Evolutionary conservation across 2,113 vertebrate species (phyloP).

Genomic region (Anser brachyrhynchus): DNA sequence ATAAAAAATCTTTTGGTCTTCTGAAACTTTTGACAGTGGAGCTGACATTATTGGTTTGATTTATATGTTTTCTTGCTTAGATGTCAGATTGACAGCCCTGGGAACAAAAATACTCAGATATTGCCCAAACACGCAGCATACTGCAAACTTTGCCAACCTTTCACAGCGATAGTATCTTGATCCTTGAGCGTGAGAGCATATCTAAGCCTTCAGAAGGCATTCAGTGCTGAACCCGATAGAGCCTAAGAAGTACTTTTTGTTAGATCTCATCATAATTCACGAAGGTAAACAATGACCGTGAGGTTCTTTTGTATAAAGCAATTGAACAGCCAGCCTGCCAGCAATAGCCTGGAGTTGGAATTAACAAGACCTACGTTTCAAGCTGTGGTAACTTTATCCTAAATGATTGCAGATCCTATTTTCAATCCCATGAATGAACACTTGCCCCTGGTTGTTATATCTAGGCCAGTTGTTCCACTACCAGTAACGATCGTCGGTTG

Average conservation of each 20-base stretch:
- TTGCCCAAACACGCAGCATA: conserved; percentile 39
- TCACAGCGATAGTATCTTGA: conserved; percentile 17
- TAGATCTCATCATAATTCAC: conserved; percentile 34
- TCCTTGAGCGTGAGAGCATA: conserved; percentile 9
- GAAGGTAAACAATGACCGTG: conserved; percentile 18
- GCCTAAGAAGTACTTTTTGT: conserved; percentile 34
- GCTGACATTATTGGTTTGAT: conserved; percentile 39
- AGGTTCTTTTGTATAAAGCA: conserved; percentile 36
- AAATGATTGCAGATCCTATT: background rate
- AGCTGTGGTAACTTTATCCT: background rate
- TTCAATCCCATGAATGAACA: background rate
- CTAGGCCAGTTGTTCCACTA: background rate
- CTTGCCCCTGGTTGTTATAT: background rate
- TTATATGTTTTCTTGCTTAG: conserved; percentile 44
- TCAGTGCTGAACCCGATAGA: background rate
- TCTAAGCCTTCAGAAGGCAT: conserved; percentile 22
- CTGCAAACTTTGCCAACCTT: conserved; percentile 45
- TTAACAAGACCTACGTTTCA: background rate
- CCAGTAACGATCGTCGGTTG: background rate
- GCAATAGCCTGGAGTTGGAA: background rate
- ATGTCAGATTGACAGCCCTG: conserved; percentile 39
- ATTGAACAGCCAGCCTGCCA: conserved; percentile 26
- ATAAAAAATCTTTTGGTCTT: background rate
- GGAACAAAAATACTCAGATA: conserved; percentile 47
- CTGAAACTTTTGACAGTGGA: background rate